Percentiles rank a stretch among this genome's conserved stretches.
phyloP scores from a whole-genome alignment of 2,888 invertebrate genomes.

The Ochropleura plecta region DNA sequence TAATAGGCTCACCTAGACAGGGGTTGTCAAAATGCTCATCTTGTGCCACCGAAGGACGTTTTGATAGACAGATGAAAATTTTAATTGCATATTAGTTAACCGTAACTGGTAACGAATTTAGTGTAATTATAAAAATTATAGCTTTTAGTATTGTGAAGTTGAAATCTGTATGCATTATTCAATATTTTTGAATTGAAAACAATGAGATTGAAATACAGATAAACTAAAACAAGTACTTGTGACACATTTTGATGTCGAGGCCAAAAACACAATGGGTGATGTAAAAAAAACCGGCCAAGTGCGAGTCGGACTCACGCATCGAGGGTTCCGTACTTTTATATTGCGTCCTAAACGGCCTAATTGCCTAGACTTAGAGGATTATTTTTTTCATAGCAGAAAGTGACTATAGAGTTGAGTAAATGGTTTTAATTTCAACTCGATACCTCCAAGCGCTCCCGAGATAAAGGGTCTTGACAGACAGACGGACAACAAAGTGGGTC shows the following conservation, averaged over 20 bases:
- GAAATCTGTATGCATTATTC: slow-evolving; percentile 63
- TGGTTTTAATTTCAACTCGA: too few relatives aligned
- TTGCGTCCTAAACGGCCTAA: too few relatives aligned
- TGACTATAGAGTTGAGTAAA: too few relatives aligned
- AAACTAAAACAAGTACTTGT: neutral
- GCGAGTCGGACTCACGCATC: too few relatives aligned
- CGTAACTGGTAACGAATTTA: slow-evolving; percentile 69
- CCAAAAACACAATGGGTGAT: neutral
- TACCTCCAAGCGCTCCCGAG: too few relatives aligned
- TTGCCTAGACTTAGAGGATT: too few relatives aligned
- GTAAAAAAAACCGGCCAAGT: neutral
- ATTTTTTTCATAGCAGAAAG: too few relatives aligned
- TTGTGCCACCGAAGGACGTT: slow-evolving; percentile 85
- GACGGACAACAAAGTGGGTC: too few relatives aligned
- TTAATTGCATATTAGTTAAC: slow-evolving; percentile 83
- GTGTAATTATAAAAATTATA: slow-evolving; percentile 75
- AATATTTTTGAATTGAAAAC: slow-evolving; percentile 29
- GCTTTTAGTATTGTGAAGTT: slow-evolving; percentile 33
- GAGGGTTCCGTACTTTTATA: too few relatives aligned
- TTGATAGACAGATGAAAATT: slow-evolving; percentile 85
- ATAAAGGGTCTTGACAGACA: too few relatives aligned
- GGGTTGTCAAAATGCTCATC: slow-evolving; percentile 79
- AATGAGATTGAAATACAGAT: slow-evolving; percentile 18
- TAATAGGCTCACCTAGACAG: slow-evolving; percentile 79
- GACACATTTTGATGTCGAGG: neutral